Evolutionary conservation across 2,797 vertebrate species (phyloP).

Genomic region (Liparis tanakae): DNA sequence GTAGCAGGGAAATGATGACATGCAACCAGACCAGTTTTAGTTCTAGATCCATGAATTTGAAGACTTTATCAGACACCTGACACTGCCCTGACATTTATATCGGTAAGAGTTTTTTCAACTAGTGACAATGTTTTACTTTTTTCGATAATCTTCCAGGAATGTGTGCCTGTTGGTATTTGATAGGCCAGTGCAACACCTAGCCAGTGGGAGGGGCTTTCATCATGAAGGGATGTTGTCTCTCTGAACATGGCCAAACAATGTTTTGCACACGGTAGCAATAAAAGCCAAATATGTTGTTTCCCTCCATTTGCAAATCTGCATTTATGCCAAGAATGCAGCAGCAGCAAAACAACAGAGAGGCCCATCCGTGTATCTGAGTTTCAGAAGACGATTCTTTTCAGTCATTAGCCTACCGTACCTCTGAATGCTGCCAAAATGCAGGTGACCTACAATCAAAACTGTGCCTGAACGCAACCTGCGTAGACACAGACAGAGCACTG

Average conservation of each 20-base stretch:
- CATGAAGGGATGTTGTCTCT: not conserved
- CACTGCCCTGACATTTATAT: not conserved
- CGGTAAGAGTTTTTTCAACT: not conserved
- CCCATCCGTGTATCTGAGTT: not conserved
- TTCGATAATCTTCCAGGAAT: not conserved
- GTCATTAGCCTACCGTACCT: not conserved
- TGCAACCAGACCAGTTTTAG: not conserved
- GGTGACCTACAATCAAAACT: slow-evolving; percentile 2
- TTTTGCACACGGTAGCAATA: not conserved
- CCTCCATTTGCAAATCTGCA: not conserved
- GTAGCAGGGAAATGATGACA: not conserved
- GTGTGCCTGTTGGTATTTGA: not conserved
- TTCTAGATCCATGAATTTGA: slow-evolving; percentile 7
- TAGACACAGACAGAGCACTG: not conserved
- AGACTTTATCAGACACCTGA: not conserved
- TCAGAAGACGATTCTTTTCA: not conserved
- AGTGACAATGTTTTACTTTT: not conserved
- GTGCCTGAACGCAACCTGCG: slow-evolving; percentile 7
- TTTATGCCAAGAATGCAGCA: not conserved
- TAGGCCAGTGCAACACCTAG: not conserved
- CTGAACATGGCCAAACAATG: not conserved
- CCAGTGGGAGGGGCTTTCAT: not conserved
- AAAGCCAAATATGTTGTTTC: not conserved
- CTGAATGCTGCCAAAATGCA: not conserved
- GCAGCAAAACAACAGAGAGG: slow-evolving; percentile 1